A percentile compares a stretch with the other conserved stretches of the same genome.
phyloP scores from a whole-genome alignment of 2,888 invertebrate genomes.

The Hyppa rectilinea region DNA sequence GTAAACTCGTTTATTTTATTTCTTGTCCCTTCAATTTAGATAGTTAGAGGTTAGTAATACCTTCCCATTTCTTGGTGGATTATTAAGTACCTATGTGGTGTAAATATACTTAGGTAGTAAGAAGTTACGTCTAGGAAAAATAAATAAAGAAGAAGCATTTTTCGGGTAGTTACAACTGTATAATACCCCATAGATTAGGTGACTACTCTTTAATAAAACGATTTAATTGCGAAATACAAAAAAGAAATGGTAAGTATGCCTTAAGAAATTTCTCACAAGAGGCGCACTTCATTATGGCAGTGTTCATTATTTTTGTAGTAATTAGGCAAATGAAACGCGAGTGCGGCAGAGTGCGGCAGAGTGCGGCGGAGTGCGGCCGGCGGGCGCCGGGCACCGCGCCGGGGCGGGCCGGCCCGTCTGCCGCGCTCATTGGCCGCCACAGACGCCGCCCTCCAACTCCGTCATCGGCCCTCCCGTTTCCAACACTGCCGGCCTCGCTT shows the following conservation, averaged over 20 bases:
- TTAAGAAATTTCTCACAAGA: slow-evolving; percentile 56
- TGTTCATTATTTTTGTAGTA: slow-evolving; percentile 87
- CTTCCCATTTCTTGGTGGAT: background rate
- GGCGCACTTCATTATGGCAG: slow-evolving; percentile 77
- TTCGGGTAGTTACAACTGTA: slow-evolving; percentile 10
- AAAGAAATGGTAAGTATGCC: background rate
- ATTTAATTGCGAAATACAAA: slow-evolving; percentile 26
- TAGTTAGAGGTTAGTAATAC: background rate
- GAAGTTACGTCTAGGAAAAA: background rate
- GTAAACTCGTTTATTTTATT: background rate
- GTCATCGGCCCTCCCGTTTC: slow-evolving; percentile 71
- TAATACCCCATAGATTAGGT: slow-evolving; percentile 16
- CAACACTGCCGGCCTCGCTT: slow-evolving; percentile 64
- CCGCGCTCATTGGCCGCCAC: slow-evolving; percentile 76
- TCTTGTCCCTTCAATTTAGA: background rate
- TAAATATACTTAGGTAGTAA: background rate
- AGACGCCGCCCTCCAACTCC: slow-evolving; percentile 73
- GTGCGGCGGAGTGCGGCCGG: slow-evolving; percentile 55
- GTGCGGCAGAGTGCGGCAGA: slow-evolving; percentile 77
- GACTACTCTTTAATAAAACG: slow-evolving; percentile 16
- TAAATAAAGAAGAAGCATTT: background rate
- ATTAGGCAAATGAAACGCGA: slow-evolving; percentile 87
- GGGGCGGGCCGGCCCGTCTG: slow-evolving; percentile 57
- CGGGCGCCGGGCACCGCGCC: slow-evolving; percentile 73
- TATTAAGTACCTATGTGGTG: background rate